Conservation (phyloP, 2,113 vertebrate species). For the Acinonyx jubatus region DNA sequence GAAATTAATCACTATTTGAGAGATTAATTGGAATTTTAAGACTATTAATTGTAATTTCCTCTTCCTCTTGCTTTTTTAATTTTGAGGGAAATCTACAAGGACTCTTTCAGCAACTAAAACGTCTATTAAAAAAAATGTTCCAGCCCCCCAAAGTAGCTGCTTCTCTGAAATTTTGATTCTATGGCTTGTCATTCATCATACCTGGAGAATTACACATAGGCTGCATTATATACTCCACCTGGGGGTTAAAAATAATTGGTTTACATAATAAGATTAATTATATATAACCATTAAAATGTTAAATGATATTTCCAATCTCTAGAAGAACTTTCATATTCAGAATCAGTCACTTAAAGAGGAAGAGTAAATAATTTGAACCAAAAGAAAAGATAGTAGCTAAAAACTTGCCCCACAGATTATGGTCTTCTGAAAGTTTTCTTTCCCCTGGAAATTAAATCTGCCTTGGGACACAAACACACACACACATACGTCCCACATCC, state of each 20-base stretch:
- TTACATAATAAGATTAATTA: slow-evolving; percentile 79
- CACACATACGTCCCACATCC: background rate
- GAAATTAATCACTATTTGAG: slow-evolving; percentile 81
- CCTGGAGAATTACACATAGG: slow-evolving; percentile 70
- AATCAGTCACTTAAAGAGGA: slow-evolving; percentile 38
- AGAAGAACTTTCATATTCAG: slow-evolving; percentile 6
- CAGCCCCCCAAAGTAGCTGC: background rate
- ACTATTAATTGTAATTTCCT: slow-evolving; percentile 76
- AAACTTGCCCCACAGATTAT: background rate
- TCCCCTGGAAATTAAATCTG: background rate
- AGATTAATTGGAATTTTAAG: slow-evolving; percentile 78
- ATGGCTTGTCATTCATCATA: slow-evolving; percentile 56
- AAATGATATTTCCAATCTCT: slow-evolving; percentile 35
- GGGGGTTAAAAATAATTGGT: slow-evolving; percentile 37
- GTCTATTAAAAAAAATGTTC: background rate
- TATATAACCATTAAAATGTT: slow-evolving; percentile 61
- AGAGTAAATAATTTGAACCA: slow-evolving; percentile 22
- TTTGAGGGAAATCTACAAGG: slow-evolving; percentile 66
- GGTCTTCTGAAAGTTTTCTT: slow-evolving; percentile 3
- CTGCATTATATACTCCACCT: slow-evolving; percentile 67
- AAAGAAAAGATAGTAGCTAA: background rate
- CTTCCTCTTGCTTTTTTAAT: slow-evolving; percentile 67
- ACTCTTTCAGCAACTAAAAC: background rate
- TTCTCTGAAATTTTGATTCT: slow-evolving; percentile 56
- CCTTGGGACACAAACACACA: background rate